Conservation (phyloP, 2,888 invertebrate genomes). For the Pachycephus smyrnensis region DNA sequence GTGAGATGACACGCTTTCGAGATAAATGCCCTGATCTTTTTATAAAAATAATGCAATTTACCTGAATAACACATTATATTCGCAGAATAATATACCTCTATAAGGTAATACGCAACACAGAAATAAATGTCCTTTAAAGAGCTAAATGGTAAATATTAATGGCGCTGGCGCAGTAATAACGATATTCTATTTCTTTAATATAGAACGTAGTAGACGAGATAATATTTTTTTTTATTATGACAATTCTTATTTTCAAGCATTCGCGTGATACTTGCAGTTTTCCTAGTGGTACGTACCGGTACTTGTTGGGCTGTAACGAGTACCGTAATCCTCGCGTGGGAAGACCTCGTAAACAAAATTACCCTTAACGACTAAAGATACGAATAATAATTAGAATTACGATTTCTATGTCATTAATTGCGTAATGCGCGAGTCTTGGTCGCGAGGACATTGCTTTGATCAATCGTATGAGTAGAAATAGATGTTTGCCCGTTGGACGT, state of each 20-base stretch:
- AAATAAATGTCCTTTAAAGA: background rate
- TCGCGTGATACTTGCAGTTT: background rate
- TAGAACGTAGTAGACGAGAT: background rate
- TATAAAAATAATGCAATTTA: background rate
- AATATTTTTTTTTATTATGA: background rate
- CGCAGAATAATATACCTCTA: background rate
- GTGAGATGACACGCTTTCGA: background rate
- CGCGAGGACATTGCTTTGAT: background rate
- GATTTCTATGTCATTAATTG: constrained; percentile 41
- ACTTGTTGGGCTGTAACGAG: background rate
- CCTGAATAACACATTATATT: background rate
- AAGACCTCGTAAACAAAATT: constrained; percentile 30
- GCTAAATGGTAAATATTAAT: background rate
- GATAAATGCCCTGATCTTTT: background rate
- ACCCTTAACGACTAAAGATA: constrained; percentile 18
- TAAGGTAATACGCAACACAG: background rate
- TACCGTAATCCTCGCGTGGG: constrained; percentile 14
- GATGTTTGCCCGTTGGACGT: background rate
- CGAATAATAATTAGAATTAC: constrained; percentile 28
- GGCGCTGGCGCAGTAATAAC: background rate
- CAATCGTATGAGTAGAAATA: background rate
- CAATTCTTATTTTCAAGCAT: background rate
- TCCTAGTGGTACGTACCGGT: background rate
- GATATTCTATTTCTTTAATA: background rate
- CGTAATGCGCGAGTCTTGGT: constrained; percentile 21